These are phyloP conservation scores for Thecocarcelia acutangulata DNA, from an alignment of 2,888 invertebrate genomes.

Conservation along the genomic window DNA sequence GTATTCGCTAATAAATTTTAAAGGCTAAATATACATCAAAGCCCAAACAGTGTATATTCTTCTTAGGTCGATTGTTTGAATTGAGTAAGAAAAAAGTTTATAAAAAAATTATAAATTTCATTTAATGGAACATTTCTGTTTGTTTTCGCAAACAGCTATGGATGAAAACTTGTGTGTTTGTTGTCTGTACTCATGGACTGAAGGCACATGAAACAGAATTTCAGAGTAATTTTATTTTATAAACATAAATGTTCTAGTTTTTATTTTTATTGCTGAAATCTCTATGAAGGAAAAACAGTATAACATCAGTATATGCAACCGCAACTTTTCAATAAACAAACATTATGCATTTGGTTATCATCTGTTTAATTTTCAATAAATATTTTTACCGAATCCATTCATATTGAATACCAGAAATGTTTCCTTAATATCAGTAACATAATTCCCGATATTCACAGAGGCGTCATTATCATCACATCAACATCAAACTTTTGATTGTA, in stretches of 20 bases:
- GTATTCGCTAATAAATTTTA: constrained; percentile 31
- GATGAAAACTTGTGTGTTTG: constrained; percentile 15
- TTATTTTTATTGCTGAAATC: constrained; percentile 46
- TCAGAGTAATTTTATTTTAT: too few species aligned
- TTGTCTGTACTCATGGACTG: background rate
- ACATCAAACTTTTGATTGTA: too few species aligned
- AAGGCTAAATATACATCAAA: constrained; percentile 63
- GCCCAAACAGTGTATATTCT: constrained; percentile 47
- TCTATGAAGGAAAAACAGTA: constrained; percentile 39
- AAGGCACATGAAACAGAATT: background rate
- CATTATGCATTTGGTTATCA: too few species aligned
- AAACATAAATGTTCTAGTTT: constrained; percentile 31
- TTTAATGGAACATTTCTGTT: constrained; percentile 42
- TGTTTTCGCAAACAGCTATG: background rate
- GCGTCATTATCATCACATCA: too few species aligned
- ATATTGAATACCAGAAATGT: too few species aligned
- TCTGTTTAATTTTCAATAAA: too few species aligned
- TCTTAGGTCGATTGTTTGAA: constrained; percentile 24
- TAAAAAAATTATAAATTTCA: constrained; percentile 26
- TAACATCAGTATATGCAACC: background rate
- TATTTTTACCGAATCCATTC: too few species aligned
- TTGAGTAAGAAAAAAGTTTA: constrained; percentile 1
- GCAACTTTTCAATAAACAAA: too few species aligned
- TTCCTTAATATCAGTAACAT: too few species aligned
- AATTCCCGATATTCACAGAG: too few species aligned